These are phyloP conservation scores for Rhinogobio ventralis DNA, from an alignment of 2,797 vertebrate genomes.

Conservation along the genomic window DNA sequence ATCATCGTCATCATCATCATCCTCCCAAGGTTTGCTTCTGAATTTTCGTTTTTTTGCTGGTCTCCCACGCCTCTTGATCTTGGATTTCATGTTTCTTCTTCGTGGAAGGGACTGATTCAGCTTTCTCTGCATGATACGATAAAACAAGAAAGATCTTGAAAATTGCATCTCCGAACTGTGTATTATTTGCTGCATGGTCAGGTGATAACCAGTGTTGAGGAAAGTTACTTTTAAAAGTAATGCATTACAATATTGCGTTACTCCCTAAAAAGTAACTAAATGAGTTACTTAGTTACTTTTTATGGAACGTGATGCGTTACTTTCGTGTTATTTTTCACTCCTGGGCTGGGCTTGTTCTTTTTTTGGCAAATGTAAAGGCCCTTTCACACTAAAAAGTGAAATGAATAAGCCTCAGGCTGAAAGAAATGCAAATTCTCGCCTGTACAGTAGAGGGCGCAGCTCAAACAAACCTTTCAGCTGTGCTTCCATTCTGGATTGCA, in stretches of 20 bases:
- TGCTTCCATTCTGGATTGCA: too few relatives aligned
- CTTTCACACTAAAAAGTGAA: too few relatives aligned
- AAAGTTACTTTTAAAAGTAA: neutral
- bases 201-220: neutral
- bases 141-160: neutral
- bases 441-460: too few relatives aligned
- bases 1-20: slow-evolving; percentile 5
- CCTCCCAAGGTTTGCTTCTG: slow-evolving; percentile 20
- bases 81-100: slow-evolving; percentile 10
- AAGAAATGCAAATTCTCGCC: too few relatives aligned
- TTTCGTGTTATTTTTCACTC: neutral
- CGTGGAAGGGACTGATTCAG: neutral
- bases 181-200: neutral
- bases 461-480: too few relatives aligned
- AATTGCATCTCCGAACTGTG: neutral
- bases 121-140: slow-evolving; percentile 16
- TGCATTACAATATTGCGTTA: neutral
- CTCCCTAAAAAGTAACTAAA: neutral
- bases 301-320: neutral
- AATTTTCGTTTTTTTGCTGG: neutral
- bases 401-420: too few relatives aligned
- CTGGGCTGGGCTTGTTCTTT: neutral
- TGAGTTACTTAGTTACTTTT: neutral
- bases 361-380: neutral
- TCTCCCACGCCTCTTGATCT: slow-evolving; percentile 31